Evolutionary conservation across 2,888 invertebrate species (phyloP).

Genomic region (Diadegma fenestrale): DNA sequence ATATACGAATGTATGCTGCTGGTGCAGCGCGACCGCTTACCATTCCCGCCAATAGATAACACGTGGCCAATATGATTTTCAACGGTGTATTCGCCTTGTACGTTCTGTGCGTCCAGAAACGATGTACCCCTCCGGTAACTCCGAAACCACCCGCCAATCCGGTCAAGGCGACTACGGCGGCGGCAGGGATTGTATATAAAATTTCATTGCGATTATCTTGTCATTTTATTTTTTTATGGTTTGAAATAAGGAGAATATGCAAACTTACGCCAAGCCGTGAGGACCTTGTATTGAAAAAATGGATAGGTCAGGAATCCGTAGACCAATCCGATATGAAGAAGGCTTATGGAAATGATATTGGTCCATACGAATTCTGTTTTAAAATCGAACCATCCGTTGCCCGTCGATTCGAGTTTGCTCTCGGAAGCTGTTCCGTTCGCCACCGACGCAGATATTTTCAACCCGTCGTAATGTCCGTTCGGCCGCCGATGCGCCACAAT

Average conservation of each 20-base stretch:
- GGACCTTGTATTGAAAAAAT: conserved; percentile 80
- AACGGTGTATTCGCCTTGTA: conserved; percentile 67
- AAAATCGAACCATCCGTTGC: conserved; percentile 81
- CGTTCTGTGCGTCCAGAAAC: conserved; percentile 67
- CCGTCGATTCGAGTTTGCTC: background rate
- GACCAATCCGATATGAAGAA: conserved; percentile 85
- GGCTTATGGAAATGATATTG: conserved; percentile 86
- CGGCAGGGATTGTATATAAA: too few species aligned
- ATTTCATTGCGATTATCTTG: too few species aligned
- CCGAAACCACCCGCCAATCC: conserved; percentile 56
- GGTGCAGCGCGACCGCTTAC: conserved; percentile 49
- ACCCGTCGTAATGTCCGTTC: background rate
- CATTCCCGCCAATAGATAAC: conserved; percentile 64
- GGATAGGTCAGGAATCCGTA: conserved; percentile 82
- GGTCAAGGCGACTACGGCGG: too few species aligned
- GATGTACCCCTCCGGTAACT: conserved; percentile 69
- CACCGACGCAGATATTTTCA: conserved; percentile 53
- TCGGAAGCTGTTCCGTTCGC: background rate
- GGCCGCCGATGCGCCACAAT: background rate
- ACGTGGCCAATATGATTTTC: conserved; percentile 54
- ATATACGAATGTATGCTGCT: too few species aligned
- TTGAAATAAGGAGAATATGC: too few species aligned
- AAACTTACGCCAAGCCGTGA: conserved; percentile 87
- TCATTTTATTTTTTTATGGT: too few species aligned
- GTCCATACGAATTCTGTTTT: conserved; percentile 88